phyloP scores from a whole-genome alignment of 1,140 invertebrate species.

The Spodoptera frugiperda region DNA sequence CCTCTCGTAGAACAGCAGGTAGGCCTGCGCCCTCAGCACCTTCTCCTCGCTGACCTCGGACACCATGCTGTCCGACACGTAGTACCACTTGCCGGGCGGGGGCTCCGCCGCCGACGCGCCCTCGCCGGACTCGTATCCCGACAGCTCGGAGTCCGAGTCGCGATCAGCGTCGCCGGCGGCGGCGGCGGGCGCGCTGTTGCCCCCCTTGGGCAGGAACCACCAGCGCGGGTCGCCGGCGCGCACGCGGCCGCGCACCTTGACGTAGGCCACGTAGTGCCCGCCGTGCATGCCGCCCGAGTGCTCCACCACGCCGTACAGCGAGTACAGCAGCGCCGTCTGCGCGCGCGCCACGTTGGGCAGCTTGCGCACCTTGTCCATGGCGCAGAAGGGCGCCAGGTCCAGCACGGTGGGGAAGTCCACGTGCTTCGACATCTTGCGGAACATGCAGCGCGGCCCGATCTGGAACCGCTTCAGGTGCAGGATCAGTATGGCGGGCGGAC shows the following conservation, averaged over 20 bases:
- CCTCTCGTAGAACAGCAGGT: slow-evolving; percentile 98
- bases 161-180: slow-evolving; percentile 76
- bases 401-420: slow-evolving; percentile 95
- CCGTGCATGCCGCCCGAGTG: slow-evolving; percentile 96
- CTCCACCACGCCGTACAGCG: slow-evolving; percentile 97
- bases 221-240: slow-evolving; percentile 88
- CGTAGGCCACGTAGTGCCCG: slow-evolving; percentile 99
- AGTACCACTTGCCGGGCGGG: slow-evolving; percentile 95
- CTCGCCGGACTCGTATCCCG: slow-evolving; percentile 81
- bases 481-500: slow-evolving; percentile 96
- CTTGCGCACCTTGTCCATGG: slow-evolving; percentile 90
- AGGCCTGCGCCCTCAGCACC: slow-evolving; percentile 96
- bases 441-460: slow-evolving; percentile 86
- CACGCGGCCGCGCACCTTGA: slow-evolving; percentile 90
- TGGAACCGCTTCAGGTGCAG: slow-evolving; percentile 97
- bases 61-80: slow-evolving; percentile 96
- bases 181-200: slow-evolving; percentile 80
- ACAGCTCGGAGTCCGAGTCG: slow-evolving; percentile 81
- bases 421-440: slow-evolving; percentile 93
- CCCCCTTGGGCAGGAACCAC: slow-evolving; percentile 89
- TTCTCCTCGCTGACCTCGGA: slow-evolving; percentile 92
- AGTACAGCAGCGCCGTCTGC: slow-evolving; percentile 92
- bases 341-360: slow-evolving; percentile 88
- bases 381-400: slow-evolving; percentile 96
- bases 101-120: slow-evolving; percentile 80